phyloP scores from a whole-genome alignment of 2,797 vertebrate species.

The Phataginus tetradactyla region DNA sequence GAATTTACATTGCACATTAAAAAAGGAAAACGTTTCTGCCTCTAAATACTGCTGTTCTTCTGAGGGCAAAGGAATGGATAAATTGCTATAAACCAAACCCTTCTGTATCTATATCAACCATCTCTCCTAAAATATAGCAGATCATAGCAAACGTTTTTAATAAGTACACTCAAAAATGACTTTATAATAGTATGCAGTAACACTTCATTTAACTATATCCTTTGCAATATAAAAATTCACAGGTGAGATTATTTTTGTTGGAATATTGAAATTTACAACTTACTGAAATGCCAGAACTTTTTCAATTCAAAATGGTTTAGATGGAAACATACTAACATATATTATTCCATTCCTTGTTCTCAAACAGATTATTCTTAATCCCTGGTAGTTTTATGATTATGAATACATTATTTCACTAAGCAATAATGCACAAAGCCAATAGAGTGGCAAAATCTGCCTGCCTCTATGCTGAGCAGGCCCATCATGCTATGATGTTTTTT shows the following conservation, averaged over 20 bases:
- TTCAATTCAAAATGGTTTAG: background rate
- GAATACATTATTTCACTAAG: background rate
- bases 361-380: background rate
- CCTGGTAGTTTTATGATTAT: background rate
- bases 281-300: background rate
- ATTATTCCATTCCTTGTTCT: background rate
- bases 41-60: background rate
- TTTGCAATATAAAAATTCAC: background rate
- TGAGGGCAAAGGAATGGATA: background rate
- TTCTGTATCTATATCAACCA: background rate
- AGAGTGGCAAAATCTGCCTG: background rate
- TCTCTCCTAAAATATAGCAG: background rate
- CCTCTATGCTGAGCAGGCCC: background rate
- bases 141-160: background rate
- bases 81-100: background rate
- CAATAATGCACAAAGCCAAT: background rate
- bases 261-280: background rate
- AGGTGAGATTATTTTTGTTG: background rate
- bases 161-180: background rate
- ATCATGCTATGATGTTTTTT: background rate
- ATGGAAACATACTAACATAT: background rate
- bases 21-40: background rate
- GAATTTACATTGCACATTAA: background rate
- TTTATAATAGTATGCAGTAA: background rate
- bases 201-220: background rate